Evolutionary conservation across 2,888 invertebrate species (phyloP).

Genomic region (Xestia rhomboidea): DNA sequence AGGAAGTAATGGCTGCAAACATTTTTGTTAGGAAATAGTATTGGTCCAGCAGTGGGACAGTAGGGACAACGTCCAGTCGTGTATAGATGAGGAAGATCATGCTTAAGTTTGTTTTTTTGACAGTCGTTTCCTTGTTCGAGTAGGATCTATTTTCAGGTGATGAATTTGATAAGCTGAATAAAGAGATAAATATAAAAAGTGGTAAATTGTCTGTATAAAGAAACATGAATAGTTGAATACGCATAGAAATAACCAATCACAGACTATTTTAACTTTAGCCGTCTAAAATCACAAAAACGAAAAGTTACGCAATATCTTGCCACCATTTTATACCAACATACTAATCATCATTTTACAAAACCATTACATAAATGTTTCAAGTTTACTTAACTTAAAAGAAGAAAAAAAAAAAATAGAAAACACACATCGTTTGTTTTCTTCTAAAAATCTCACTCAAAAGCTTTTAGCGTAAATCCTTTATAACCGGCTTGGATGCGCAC

Average conservation of each 20-base stretch:
- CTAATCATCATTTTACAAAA: background rate
- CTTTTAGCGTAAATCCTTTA: slow-evolving; percentile 33
- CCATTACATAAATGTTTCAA: background rate
- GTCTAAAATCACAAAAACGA: background rate
- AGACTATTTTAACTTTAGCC: background rate
- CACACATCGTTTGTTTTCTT: slow-evolving; percentile 6
- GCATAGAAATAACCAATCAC: background rate
- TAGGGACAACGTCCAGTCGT: background rate
- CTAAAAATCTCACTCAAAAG: slow-evolving; percentile 13
- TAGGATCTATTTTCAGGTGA: background rate
- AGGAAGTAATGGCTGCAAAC: background rate
- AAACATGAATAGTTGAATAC: background rate
- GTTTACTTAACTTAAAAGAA: background rate
- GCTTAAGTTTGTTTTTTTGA: background rate
- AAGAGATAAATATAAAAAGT: background rate
- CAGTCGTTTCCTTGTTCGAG: background rate
- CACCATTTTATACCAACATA: background rate
- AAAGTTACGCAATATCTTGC: background rate
- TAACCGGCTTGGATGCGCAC: background rate
- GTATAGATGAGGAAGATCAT: background rate
- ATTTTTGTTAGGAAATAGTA: background rate
- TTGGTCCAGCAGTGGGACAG: background rate
- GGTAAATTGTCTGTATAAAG: background rate
- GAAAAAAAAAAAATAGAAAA: slow-evolving; percentile 14
- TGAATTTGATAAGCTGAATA: background rate